Evolutionary conservation across 2,797 vertebrate species (phyloP).

Genomic region (Phaenicophaeus curvirostris): DNA sequence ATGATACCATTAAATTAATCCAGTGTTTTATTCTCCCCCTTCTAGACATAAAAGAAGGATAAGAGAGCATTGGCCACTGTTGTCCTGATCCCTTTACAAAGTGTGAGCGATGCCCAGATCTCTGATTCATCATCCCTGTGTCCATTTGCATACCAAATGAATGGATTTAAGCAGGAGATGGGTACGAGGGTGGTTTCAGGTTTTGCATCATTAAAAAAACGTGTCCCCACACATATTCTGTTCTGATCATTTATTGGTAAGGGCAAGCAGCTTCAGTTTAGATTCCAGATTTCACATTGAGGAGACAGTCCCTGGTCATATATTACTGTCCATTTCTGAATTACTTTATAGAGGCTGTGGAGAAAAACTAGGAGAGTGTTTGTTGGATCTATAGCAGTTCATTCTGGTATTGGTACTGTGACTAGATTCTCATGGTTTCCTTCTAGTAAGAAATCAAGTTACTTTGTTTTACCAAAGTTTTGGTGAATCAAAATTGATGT

Average conservation of each 20-base stretch:
- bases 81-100: not conserved
- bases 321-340: not conserved
- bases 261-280: not conserved
- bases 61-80: not conserved
- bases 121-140: not conserved
- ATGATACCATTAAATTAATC: not conserved
- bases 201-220: not conserved
- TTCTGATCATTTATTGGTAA: not conserved
- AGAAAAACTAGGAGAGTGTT: not conserved
- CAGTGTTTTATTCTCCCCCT: not conserved
- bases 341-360: not conserved
- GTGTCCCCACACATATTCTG: not conserved
- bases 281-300: not conserved
- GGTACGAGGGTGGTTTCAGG: not conserved
- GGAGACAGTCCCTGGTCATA: not conserved
- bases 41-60: not conserved
- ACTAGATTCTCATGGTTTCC: not conserved
- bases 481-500: not conserved
- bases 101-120: not conserved
- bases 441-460: not conserved
- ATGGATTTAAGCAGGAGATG: not conserved
- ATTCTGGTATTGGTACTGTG: not conserved
- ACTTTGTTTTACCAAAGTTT: not conserved
- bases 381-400: not conserved
- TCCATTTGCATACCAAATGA: not conserved